These are phyloP conservation scores for Caradrina clavipalpis DNA, from an alignment of 2,888 invertebrate genomes.

Conservation along the genomic window DNA sequence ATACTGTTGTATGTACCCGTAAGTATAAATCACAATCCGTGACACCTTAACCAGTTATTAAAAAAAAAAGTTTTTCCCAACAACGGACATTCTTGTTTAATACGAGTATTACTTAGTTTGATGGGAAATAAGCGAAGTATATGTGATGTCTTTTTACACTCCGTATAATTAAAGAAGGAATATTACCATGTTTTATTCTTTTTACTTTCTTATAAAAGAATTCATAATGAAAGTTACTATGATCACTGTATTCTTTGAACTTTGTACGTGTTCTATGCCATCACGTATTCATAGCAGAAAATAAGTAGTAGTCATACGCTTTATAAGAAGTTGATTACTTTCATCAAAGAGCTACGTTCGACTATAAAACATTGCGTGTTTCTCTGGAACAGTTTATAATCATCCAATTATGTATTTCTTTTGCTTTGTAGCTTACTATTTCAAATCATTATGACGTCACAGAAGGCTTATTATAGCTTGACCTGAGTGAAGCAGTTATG, in stretches of 20 bases:
- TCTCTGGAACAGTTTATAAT: constrained; percentile 42
- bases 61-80: no score
- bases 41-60: no score
- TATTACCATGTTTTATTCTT: no score
- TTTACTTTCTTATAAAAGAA: background rate
- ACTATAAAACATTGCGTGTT: constrained; percentile 48
- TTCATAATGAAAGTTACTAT: background rate
- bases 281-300: constrained; percentile 13
- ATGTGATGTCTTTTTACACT: no score
- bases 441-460: constrained; percentile 56
- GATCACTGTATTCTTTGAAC: background rate
- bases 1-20: no score
- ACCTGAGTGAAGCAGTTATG: constrained; percentile 37
- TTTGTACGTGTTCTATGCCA: background rate
- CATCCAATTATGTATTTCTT: constrained; percentile 52
- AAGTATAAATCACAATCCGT: no score
- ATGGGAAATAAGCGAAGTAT: no score
- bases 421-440: constrained; percentile 44
- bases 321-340: constrained; percentile 35
- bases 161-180: no score
- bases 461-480: constrained; percentile 51
- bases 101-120: no score
- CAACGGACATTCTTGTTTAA: no score
- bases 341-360: constrained; percentile 33
- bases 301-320: constrained; percentile 7